These are phyloP conservation scores for Amphipoea lucens DNA, from an alignment of 2,888 invertebrate genomes.

Conservation along the genomic window DNA sequence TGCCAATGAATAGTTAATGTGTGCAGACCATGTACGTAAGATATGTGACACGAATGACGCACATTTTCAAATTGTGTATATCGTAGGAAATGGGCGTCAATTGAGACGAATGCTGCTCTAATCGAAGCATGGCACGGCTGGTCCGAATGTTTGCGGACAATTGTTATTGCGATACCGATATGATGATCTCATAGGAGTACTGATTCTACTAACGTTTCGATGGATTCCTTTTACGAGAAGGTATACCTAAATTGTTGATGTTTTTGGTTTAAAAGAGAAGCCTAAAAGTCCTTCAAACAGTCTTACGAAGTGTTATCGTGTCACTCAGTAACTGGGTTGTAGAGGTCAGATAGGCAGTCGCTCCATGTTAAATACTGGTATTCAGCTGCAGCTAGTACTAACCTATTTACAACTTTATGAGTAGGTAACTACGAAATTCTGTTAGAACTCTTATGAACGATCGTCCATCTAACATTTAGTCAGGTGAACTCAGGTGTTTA, in stretches of 20 bases:
- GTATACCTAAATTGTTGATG: constrained; percentile 9
- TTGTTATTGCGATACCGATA: constrained; percentile 68
- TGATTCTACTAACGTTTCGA: constrained; percentile 19
- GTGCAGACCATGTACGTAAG: constrained; percentile 32
- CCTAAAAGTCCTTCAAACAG: background rate
- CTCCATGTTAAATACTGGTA: background rate
- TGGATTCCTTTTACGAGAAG: constrained; percentile 11
- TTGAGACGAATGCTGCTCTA: constrained; percentile 77
- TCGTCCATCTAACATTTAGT: background rate
- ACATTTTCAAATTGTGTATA: constrained; percentile 61
- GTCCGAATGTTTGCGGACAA: constrained; percentile 73
- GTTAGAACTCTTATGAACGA: constrained; percentile 5
- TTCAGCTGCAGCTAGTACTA: background rate
- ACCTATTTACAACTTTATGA: background rate
- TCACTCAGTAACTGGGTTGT: background rate
- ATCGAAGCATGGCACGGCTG: constrained; percentile 78
- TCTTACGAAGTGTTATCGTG: background rate
- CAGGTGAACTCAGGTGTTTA: background rate
- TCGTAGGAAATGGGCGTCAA: constrained; percentile 72
- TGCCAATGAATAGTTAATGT: constrained; percentile 36
- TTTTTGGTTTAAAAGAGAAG: constrained; percentile 5
- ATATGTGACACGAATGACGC: constrained; percentile 52
- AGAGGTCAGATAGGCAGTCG: no score
- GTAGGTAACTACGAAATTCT: background rate
- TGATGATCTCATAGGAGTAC: constrained; percentile 73